These are phyloP conservation scores for Watsonalla binaria DNA, from an alignment of 2,888 invertebrate genomes.

Conservation along the genomic window DNA sequence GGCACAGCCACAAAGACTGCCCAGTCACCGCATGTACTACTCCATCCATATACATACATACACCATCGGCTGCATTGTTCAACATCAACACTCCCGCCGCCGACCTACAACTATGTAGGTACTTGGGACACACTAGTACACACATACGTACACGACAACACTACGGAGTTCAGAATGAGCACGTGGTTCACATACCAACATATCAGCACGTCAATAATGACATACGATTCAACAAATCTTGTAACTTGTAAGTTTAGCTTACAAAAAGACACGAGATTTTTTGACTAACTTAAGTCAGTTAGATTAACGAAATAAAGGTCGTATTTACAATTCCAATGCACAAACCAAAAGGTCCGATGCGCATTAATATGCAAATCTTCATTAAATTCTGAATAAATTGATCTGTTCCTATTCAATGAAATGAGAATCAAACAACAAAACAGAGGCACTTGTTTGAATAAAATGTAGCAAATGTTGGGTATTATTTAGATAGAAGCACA, in stretches of 20 bases:
- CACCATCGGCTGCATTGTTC: slow-evolving; percentile 2
- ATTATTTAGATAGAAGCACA: neutral
- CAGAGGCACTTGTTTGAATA: neutral
- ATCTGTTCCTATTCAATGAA: neutral
- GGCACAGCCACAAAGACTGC: slow-evolving; percentile 10
- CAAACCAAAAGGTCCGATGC: too few relatives aligned
- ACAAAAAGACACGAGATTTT: too few relatives aligned
- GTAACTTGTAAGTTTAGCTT: too few relatives aligned
- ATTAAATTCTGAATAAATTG: too few relatives aligned
- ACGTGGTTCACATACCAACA: too few relatives aligned
- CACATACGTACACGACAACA: neutral
- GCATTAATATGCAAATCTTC: too few relatives aligned
- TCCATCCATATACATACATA: slow-evolving; percentile 5
- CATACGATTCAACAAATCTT: too few relatives aligned
- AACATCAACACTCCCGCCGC: slow-evolving; percentile 37
- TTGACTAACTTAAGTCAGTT: too few relatives aligned
- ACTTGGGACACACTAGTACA: slow-evolving; percentile 3
- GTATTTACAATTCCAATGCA: too few relatives aligned
- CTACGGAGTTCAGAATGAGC: too few relatives aligned
- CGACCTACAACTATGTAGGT: slow-evolving; percentile 8
- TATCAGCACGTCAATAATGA: too few relatives aligned
- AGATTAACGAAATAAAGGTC: too few relatives aligned
- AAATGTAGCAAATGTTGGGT: neutral
- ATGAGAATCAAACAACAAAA: neutral
- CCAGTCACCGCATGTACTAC: slow-evolving; percentile 20